These are phyloP conservation scores for Periplaneta americana DNA, from an alignment of 1,140 invertebrate species.

Conservation along the genomic window DNA sequence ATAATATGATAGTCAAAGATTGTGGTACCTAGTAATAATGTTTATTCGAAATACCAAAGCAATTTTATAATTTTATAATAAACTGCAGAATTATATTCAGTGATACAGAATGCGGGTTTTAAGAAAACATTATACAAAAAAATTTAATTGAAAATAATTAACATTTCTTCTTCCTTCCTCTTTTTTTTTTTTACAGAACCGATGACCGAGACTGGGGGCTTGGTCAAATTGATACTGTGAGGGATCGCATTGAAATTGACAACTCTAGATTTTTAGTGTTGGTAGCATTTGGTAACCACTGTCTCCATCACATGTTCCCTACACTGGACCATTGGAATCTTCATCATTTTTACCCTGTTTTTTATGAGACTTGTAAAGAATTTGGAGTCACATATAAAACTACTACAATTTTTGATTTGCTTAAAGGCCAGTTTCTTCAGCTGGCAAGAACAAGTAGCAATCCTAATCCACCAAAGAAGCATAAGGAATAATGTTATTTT, in stretches of 20 bases:
- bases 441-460: background rate
- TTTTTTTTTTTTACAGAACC: slow-evolving; percentile 32
- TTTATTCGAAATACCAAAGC: too few species aligned
- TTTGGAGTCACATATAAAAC: background rate
- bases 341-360: slow-evolving; percentile 49
- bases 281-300: slow-evolving; percentile 70
- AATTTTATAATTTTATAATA: too few species aligned
- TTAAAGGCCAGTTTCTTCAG: slow-evolving; percentile 13
- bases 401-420: background rate
- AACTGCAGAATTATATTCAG: too few species aligned
- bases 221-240: slow-evolving; percentile 66
- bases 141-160: too few species aligned
- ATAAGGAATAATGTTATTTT: too few species aligned
- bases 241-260: slow-evolving; percentile 65
- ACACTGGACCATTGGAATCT: slow-evolving; percentile 66
- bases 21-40: too few species aligned
- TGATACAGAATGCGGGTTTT: too few species aligned
- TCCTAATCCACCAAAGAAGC: background rate
- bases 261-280: slow-evolving; percentile 59
- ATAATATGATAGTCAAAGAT: too few species aligned
- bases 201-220: slow-evolving; percentile 74
- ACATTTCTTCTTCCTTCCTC: too few species aligned
- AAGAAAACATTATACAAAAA: too few species aligned
- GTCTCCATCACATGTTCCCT: slow-evolving; percentile 75
- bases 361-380: slow-evolving; percentile 10